Evolutionary conservation across 2,797 vertebrate species (phyloP), one percentile per base, ranked within the genome.

Genomic region (Mastacembelus armatus): DNA sequence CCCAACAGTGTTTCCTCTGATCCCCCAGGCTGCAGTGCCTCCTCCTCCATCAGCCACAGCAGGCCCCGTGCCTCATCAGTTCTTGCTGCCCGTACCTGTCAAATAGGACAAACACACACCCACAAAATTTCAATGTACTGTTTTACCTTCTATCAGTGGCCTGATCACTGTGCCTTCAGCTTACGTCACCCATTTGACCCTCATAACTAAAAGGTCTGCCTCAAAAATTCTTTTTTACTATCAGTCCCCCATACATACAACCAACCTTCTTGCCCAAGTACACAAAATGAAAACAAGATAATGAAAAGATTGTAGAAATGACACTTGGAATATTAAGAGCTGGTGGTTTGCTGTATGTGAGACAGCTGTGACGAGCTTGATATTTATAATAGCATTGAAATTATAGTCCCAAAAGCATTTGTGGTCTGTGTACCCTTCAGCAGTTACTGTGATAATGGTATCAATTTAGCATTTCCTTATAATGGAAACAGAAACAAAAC

Each of bases 11-110:
- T 92, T 62, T 97, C 94, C 74, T 97, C 96, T 0, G 93, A 96
- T 63, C 96, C 96, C 0, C 92, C 95, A 0, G 96, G 96, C 83
- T 96, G 95, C 79, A 96, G 73, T 0, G 94, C 95, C 88, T 98
- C 97, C 89, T 99, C 98, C 75, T 99, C 98, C 92, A 99, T 92
- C 18, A 99, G 91, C 98, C 98, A 99, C 57, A 99, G 87, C 56
- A 99, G 89, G n/a, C 98, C 98, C n/a, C 96, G 94, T 0, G 96
- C 96, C 85, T 99, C 97, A 0, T 98, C 96, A 0, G 95, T 95
- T 65, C 94, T 93, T 63, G 95, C 85, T 0, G 95, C 94, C 56
- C 97, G 94, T 12, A 98, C 95, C 97, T 98, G 86, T 66, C 43
- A 71, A 57, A 68, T 27, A 68, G 66, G 68, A 58, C 11, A 57